Base-by-base conservation (phyloP, 2,113 vertebrate species). In the Aegithalos caudatus region DNA sequence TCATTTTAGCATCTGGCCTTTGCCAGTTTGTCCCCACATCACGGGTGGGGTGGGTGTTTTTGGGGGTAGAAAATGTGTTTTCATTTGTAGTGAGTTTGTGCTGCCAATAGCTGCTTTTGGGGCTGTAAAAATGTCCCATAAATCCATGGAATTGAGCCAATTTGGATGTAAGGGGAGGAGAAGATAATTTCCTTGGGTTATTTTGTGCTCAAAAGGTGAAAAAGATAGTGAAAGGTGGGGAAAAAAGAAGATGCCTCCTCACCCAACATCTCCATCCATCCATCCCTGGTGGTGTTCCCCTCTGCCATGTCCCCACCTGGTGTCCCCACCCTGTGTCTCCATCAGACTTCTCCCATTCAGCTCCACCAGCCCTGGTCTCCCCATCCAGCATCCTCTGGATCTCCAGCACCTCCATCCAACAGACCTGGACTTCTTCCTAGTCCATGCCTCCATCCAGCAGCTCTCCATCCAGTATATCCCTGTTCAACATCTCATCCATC, bases 141-240 rank as follows among this genome's bases (percentile, higher is more conserved):
- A 47, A 44, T 24, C 35, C 29, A 15, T 0, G 8, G 29, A 42
- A 62, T 35, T 58, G 40, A 79, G 27, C 61, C 51, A 4, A 0
- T 64, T 82, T 58, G 65, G 61, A 19, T 67, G 23, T 78, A 83
- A 11, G 6, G 42, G n/a, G 13, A 16, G 18, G 62, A 77, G 44
- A 35, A 54, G 24, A 24, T n/a, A 10, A 61, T 38, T 67, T 66
- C 56, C 29, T 47, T 13, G 27, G 42, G 31, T 73, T 86, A 19
- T 88, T 86, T 92, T 69, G 50, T 83, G 27, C 31, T 72, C 5
- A 44, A 81, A 91, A 77, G 44, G 24, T 50, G 53, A 40, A 83
- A 60, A 29, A 48, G 4, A 2, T 20, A 9, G 14, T 51, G 60
- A 50, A 73, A 78, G 20, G 22, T 40, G 35, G 33, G 33, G 27